Conservation (phyloP, 2,888 invertebrate genomes). For the Spisula solida region DNA sequence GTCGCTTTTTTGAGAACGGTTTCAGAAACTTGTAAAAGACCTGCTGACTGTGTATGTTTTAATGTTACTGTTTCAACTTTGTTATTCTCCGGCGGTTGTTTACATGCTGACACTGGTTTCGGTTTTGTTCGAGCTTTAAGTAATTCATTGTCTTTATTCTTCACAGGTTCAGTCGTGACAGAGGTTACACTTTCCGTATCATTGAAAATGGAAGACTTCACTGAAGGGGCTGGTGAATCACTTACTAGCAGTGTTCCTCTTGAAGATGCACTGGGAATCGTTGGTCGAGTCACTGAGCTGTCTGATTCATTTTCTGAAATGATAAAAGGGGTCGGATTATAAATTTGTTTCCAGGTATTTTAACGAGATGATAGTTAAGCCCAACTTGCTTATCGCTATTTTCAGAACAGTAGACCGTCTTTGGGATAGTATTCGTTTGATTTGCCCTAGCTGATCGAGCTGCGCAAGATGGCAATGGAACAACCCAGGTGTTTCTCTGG, state of each 20-base stretch:
- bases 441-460: too few species aligned
- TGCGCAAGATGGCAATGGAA: too few species aligned
- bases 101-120: slow-evolving; percentile 33
- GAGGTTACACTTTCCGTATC: slow-evolving; percentile 25
- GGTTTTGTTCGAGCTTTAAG: slow-evolving; percentile 2
- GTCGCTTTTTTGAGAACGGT: slow-evolving; percentile 42
- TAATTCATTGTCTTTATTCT: slow-evolving; percentile 6
- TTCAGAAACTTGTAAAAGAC: slow-evolving; percentile 42
- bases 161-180: slow-evolving; percentile 20
- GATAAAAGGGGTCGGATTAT: not conserved
- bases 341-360: too few species aligned
- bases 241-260: not conserved
- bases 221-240: slow-evolving; percentile 39
- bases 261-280: not conserved
- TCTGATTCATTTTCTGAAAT: slow-evolving; percentile 69
- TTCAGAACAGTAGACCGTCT: too few species aligned
- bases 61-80: slow-evolving; percentile 3
- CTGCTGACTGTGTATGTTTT: slow-evolving; percentile 54
- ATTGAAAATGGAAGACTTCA: slow-evolving; percentile 51
- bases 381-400: too few species aligned
- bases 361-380: too few species aligned
- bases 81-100: slow-evolving; percentile 26
- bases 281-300: slow-evolving; percentile 56
- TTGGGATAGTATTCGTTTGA: too few species aligned
- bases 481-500: too few species aligned